Evolutionary conservation across 2,797 vertebrate species (phyloP).

Genomic region (Sus cebifrons): DNA sequence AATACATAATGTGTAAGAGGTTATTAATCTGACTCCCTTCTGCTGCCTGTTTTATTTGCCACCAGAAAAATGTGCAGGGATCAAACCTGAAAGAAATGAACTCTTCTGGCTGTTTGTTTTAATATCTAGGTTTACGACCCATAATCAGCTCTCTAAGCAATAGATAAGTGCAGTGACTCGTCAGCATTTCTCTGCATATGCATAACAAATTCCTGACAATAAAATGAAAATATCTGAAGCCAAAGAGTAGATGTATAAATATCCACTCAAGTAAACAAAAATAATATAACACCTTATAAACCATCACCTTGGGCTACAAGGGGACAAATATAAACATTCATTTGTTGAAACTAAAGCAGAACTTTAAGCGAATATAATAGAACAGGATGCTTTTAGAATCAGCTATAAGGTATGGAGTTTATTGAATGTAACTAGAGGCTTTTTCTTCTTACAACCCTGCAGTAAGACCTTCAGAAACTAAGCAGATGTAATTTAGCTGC

Average conservation of each 20-base stretch:
- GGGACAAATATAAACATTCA: background rate
- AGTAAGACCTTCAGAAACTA: constrained; percentile 19
- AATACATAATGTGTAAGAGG: background rate
- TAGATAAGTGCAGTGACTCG: background rate
- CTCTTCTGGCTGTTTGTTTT: constrained; percentile 21
- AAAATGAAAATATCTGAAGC: constrained; percentile 19
- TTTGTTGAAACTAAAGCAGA: constrained; percentile 56
- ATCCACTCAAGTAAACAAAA: constrained; percentile 41
- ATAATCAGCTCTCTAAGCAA: background rate
- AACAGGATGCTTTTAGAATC: background rate
- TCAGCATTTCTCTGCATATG: constrained; percentile 44
- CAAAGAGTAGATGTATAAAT: background rate
- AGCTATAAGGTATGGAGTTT: background rate
- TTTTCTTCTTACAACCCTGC: background rate
- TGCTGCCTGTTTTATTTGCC: background rate
- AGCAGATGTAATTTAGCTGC: background rate
- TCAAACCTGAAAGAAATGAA: background rate
- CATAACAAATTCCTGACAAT: background rate
- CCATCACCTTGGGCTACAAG: background rate
- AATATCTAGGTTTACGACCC: background rate
- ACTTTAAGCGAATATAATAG: background rate
- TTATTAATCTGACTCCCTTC: constrained; percentile 21
- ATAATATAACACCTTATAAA: constrained; percentile 2
- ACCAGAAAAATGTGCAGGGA: background rate
- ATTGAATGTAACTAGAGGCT: background rate